A percentile compares a stretch with the other conserved stretches of the same genome.
Conservation (phyloP, 2,888 invertebrate genomes). For the Calephelis perditalis region DNA sequence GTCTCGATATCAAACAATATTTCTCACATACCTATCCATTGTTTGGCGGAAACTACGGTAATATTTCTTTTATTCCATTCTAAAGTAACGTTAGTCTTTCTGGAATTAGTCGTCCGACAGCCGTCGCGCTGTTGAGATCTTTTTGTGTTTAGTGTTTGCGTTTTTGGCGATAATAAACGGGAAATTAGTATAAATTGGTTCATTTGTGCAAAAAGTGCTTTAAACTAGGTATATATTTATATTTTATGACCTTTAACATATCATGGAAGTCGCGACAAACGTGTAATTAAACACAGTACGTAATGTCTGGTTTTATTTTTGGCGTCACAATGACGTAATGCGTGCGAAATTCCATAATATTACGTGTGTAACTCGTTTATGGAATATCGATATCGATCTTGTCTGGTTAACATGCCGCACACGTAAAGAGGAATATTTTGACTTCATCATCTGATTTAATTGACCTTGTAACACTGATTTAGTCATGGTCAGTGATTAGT, state of each 20-base stretch:
- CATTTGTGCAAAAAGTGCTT: too few species aligned
- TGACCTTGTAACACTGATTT: conserved; percentile 11
- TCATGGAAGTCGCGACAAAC: neutral
- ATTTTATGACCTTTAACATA: neutral
- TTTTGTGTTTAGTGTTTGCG: too few species aligned
- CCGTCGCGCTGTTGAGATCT: too few species aligned
- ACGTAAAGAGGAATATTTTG: conserved; percentile 2
- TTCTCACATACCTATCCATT: neutral
- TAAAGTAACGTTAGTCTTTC: neutral
- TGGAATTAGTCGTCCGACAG: neutral
- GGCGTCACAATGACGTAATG: conserved; percentile 46
- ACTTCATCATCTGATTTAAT: conserved; percentile 6
- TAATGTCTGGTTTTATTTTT: conserved; percentile 16
- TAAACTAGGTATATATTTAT: neutral
- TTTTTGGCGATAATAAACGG: too few species aligned
- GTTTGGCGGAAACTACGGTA: conserved; percentile 17
- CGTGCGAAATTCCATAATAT: conserved; percentile 45
- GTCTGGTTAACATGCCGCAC: neutral
- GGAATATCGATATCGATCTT: conserved; percentile 46
- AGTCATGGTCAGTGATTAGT: conserved; percentile 39
- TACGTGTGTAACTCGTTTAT: conserved; percentile 46
- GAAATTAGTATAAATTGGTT: neutral
- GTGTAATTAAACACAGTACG: conserved; percentile 22
- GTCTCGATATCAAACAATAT: conserved; percentile 5
- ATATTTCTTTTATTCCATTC: conserved; percentile 15